Base-by-base conservation (phyloP, 2,888 invertebrate species). In the Lasioglossum leucozonium region DNA sequence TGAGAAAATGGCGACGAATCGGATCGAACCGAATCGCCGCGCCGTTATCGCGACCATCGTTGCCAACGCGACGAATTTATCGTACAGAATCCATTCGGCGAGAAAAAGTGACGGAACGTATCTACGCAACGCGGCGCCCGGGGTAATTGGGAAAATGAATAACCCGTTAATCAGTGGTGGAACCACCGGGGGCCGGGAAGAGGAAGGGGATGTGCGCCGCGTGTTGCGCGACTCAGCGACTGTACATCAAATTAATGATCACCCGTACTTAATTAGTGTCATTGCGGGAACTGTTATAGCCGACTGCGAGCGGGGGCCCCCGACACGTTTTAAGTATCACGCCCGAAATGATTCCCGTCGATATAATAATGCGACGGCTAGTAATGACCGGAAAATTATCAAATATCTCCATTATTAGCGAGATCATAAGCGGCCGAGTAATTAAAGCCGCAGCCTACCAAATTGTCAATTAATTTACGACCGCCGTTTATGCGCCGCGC, bases 391-490 rank as follows among this genome's bases (percentile, higher is more conserved):
- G 16, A 65, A 80, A 82, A 82, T 87, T 82, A 85, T 79, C 87
- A 81, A 77, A 74, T 81, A 72, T 81, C 77, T 77, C 74, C 77
- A 74, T 87, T 85, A 85, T 87, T 81, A 69, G 69, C 69, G 73
- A 77, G 73, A 76, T 85, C 77, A 77, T 85, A 87, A 87, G 72
- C 72, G 74, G 80, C 26, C 2, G 69, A 76, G 67, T 81, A 84
- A 87, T 87, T 89, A 82, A 81, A 82, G 71, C 72, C 76, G 18
- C 77, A 34, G 44, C 58, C 67, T 67, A 51, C 73, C 72, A 79
- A 85, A 85, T 84, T 83, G 71, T 62, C 83, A 85, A 88, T 88
- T 88, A 88, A 89, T 87, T 87, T 80, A 72, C 79, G 79, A 40
- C 1, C 16, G 2, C 10, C 67, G 72, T 81, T 87, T 74, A 71